These are phyloP conservation scores for Notamacropus eugenii DNA, from an alignment of 2,797 vertebrate species.

Conservation along the genomic window DNA sequence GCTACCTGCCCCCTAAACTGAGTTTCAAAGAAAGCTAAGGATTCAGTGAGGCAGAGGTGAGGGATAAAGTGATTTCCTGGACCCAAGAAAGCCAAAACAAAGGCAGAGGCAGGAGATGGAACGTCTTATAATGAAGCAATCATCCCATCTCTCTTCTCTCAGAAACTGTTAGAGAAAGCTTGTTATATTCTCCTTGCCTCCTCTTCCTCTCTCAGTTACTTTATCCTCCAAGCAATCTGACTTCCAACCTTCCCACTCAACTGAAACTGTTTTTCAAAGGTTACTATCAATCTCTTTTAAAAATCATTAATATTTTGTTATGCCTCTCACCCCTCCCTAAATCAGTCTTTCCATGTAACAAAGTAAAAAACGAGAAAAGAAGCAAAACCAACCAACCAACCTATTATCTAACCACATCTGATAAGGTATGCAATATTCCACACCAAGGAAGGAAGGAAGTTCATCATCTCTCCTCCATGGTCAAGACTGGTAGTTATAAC, in stretches of 20 bases:
- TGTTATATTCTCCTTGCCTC: not conserved
- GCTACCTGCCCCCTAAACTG: not conserved
- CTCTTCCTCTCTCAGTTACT: not conserved
- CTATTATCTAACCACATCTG: not conserved
- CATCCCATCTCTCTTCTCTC: not conserved
- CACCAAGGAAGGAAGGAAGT: not conserved
- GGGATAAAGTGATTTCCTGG: not conserved
- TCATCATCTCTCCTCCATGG: not conserved
- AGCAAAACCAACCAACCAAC: not conserved
- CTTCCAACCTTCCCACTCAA: not conserved
- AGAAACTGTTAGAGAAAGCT: not conserved
- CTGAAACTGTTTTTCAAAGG: not conserved
- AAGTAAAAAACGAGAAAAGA: not conserved
- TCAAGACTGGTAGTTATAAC: not conserved
- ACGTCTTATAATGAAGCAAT: not conserved
- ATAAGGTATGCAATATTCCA: not conserved
- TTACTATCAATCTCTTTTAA: not conserved
- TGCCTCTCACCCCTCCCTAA: not conserved
- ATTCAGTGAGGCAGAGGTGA: not conserved
- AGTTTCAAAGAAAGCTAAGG: not conserved
- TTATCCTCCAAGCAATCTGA: not conserved
- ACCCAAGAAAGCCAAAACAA: not conserved
- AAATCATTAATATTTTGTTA: not conserved
- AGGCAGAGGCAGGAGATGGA: too few species aligned
- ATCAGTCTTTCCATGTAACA: not conserved